These are phyloP conservation scores for Vultur gryphus DNA, from an alignment of 2,797 vertebrate species.

Conservation along the genomic window DNA sequence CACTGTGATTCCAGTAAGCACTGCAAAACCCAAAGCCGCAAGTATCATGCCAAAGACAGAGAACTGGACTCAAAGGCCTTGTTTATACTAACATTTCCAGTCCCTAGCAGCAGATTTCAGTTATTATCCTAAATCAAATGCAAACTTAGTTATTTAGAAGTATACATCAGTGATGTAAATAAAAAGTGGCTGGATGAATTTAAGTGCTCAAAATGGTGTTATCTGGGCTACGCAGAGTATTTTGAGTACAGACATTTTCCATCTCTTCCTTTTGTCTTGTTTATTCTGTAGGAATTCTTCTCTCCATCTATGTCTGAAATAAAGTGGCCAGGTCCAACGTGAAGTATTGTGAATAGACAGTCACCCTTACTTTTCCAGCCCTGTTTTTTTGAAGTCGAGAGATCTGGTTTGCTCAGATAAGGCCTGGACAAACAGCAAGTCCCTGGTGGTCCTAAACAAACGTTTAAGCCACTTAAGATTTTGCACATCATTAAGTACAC, in stretches of 20 bases:
- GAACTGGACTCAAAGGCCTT: not conserved
- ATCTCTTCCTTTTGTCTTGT: not conserved
- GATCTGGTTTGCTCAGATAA: not conserved
- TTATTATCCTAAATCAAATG: not conserved
- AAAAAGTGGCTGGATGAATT: not conserved
- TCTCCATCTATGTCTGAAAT: not conserved
- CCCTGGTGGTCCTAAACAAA: not conserved
- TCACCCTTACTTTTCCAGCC: not conserved
- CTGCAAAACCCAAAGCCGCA: not conserved
- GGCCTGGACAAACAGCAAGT: not conserved
- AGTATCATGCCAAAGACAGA: not conserved
- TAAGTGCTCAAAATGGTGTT: not conserved
- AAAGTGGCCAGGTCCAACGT: fast-evolving
- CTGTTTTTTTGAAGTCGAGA: not conserved
- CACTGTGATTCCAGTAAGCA: not conserved
- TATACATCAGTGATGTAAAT: not conserved
- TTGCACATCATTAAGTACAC: not conserved
- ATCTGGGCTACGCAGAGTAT: not conserved
- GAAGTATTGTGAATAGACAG: not conserved
- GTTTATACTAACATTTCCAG: not conserved
- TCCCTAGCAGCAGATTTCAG: not conserved
- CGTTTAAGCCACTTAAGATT: not conserved
- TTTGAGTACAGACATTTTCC: not conserved
- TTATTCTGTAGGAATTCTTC: not conserved
- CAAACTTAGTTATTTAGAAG: not conserved